Conservation (phyloP, 1,140 invertebrate species). For the Pseudomyrmex concolor region DNA sequence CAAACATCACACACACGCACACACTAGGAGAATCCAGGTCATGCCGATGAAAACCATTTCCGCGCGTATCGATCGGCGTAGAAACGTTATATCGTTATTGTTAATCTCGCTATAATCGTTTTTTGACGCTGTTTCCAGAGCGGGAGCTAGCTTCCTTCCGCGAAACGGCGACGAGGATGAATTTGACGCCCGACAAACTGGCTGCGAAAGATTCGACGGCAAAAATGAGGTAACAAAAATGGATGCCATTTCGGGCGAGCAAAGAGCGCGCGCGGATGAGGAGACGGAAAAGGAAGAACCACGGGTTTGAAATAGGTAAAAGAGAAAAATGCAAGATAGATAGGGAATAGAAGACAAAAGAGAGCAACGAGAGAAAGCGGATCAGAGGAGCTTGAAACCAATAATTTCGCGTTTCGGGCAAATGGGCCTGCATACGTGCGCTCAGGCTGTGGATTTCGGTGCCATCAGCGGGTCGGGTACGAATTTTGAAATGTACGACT, state of each 20-base stretch:
- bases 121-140: slow-evolving; percentile 52
- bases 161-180: slow-evolving; percentile 18
- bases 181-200: slow-evolving; percentile 45
- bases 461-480: slow-evolving; percentile 19
- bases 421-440: slow-evolving; percentile 25
- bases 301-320: slow-evolving; percentile 40
- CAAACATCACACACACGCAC: slow-evolving; percentile 28
- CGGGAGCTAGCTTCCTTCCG: slow-evolving; percentile 44
- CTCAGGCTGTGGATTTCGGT: not conserved
- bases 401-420: slow-evolving; percentile 53
- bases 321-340: slow-evolving; percentile 13
- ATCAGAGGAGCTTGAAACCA: slow-evolving; percentile 53
- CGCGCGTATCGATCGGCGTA: slow-evolving; percentile 48
- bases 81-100: slow-evolving; percentile 54
- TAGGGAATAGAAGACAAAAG: not conserved
- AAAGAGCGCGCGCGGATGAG: slow-evolving; percentile 18
- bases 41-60: slow-evolving; percentile 56
- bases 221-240: slow-evolving; percentile 55
- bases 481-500: slow-evolving; percentile 69
- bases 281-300: slow-evolving; percentile 36
- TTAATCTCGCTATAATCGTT: slow-evolving; percentile 61
- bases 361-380: slow-evolving; percentile 25
- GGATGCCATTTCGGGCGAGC: slow-evolving; percentile 30
- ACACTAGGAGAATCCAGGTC: slow-evolving; percentile 47
- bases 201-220: slow-evolving; percentile 37